These are phyloP conservation scores for Pandion haliaetus DNA, from an alignment of 2,113 vertebrate species.

Conservation along the genomic window DNA sequence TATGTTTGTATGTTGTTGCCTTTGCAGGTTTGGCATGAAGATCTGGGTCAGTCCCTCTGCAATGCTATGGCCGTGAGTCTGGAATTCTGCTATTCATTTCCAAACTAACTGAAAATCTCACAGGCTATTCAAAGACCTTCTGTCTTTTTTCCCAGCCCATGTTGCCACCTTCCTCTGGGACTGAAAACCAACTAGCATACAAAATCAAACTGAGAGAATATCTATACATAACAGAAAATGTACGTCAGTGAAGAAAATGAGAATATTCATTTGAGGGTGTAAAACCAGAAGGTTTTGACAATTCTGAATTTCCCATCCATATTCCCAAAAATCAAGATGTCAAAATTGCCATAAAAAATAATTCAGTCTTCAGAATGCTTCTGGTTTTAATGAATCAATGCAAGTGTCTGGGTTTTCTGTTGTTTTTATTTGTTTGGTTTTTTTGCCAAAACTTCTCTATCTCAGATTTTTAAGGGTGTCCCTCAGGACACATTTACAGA, in stretches of 20 bases:
- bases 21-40: not conserved
- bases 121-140: not conserved
- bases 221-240: not conserved
- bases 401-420: accelerated
- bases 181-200: not conserved
- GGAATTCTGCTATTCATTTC: not conserved
- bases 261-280: not conserved
- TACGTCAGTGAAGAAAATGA: not conserved
- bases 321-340: not conserved
- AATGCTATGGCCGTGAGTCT: accelerated
- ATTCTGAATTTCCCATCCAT: not conserved
- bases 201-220: not conserved
- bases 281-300: not conserved
- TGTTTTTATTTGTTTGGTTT: accelerated
- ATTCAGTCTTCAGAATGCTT: not conserved
- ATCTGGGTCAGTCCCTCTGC: not conserved
- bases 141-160: not conserved
- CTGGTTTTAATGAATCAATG: not conserved
- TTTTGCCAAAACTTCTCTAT: not conserved
- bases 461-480: not conserved
- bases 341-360: not conserved
- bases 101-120: not conserved
- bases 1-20: not conserved
- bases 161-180: not conserved
- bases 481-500: not conserved